Base-by-base conservation (phyloP, 2,888 invertebrate genomes). In the Lydus trimaculatus region DNA sequence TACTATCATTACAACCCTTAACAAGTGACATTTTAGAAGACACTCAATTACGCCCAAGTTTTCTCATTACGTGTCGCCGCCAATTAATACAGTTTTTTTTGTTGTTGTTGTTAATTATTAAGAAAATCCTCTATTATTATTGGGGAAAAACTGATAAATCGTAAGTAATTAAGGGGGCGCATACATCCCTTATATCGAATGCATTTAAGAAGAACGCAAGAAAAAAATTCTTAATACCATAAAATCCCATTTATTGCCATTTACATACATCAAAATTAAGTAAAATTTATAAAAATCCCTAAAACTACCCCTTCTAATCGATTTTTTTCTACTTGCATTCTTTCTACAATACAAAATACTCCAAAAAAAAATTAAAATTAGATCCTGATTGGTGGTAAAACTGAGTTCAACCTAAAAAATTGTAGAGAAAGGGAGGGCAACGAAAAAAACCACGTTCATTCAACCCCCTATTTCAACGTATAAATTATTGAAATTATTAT, bases 401-500 rank as follows among this genome's bases (percentile, higher is more conserved):
- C 58, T 58, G 64, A 69, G 67, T n/a, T n/a, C 56, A 39, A 13
- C 13, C 56, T 1, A 43, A 17, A 1, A 48, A 48, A 9, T 48
- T 48, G 68, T 60, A 67, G 17, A 20, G 20, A 52, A 13, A 52
- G 2, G 23, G 25, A 9, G 20, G 4, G 9, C n/a, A 43, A n/a
- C 6, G 20, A 25, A 13, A 15, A 23, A 13, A 13, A 13, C 13
- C 52, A n/a, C n/a, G 52, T 52, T 23, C 23, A 25, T 52, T 52
- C 52, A 25, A 17, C 25, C 52, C 25, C 75, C 76, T 25, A 0
- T n/a, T 43, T 36, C 73, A 72, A 74, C 75, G 79, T 84, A 85
- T 86, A 86, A 86, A 86, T 86, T 86, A 86, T 90, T 88, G 90
- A 88, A 90, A 90, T 90, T 89, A 90, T 90, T 90, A 89, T 90